phyloP scores from a whole-genome alignment of 2,113 vertebrate genomes.

The Oxygymnocypris stewartii region DNA sequence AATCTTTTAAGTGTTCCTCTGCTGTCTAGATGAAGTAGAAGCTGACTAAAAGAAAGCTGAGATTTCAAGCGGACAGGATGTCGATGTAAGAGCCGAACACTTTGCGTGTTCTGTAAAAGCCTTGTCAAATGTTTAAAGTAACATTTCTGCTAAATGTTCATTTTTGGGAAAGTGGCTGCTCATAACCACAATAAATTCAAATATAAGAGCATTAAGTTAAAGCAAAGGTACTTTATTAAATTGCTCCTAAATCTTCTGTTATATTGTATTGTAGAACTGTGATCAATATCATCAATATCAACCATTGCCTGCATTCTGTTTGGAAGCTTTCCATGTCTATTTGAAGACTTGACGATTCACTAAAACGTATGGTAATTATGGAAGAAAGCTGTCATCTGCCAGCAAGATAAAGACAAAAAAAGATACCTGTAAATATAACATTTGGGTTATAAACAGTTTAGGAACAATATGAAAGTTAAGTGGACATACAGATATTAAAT shows the following conservation, averaged over 20 bases:
- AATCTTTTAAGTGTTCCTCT: not conserved
- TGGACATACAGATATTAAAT: not conserved
- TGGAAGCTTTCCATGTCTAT: not conserved
- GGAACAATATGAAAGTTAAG: not conserved
- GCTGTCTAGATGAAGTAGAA: conserved; percentile 9
- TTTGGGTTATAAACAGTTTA: not conserved
- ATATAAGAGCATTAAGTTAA: not conserved
- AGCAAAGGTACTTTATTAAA: not conserved
- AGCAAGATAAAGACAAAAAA: not conserved
- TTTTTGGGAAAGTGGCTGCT: not conserved
- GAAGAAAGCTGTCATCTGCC: not conserved
- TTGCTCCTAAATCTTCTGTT: not conserved
- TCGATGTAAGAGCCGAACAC: not conserved
- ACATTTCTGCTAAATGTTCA: conserved; percentile 13
- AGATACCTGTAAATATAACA: not conserved
- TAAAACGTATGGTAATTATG: not conserved
- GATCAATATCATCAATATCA: not conserved
- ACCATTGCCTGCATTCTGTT: not conserved
- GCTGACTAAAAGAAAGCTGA: conserved; percentile 15
- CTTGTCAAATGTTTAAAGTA: conserved; percentile 30
- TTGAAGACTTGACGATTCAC: conserved; percentile 6
- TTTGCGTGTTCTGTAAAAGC: conserved; percentile 20
- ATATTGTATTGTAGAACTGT: not conserved
- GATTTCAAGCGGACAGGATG: conserved; percentile 5
- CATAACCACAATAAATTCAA: not conserved